A percentile compares a stretch with the other conserved stretches of the same genome.
Evolutionary conservation across 2,797 vertebrate genomes (phyloP).

Genomic region (Pseudochirops corinnae): DNA sequence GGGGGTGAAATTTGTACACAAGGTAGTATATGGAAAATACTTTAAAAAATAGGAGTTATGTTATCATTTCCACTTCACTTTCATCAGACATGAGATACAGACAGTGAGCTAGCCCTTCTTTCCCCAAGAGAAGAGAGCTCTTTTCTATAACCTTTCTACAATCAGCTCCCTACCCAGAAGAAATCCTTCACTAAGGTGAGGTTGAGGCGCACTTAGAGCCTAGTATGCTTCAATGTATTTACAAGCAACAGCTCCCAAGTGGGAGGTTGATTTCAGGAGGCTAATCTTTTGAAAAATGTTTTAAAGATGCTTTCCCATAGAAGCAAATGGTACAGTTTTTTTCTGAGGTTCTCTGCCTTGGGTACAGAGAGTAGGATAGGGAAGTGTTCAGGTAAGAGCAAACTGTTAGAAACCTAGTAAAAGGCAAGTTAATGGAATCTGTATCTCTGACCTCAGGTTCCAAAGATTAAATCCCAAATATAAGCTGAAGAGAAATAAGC

Average conservation of each 20-base stretch:
- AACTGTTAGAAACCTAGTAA: slow-evolving; percentile 39
- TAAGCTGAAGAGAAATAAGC: not conserved
- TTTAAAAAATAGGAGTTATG: not conserved
- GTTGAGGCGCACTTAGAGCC: slow-evolving; percentile 1
- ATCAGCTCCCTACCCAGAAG: not conserved
- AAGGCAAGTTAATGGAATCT: not conserved
- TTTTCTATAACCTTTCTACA: not conserved
- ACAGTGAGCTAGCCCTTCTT: not conserved
- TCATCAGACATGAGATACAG: not conserved
- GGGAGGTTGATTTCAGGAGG: not conserved
- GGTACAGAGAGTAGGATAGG: not conserved
- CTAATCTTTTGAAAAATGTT: slow-evolving; percentile 36
- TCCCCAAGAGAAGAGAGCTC: not conserved
- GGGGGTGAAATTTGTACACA: not conserved
- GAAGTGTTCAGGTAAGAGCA: not conserved
- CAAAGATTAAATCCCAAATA: not conserved
- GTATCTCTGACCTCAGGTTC: not conserved
- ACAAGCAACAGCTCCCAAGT: slow-evolving; percentile 29
- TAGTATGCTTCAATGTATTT: slow-evolving; percentile 37
- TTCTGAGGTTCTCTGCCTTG: slow-evolving; percentile 1
- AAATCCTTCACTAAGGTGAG: not conserved
- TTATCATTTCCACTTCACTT: not conserved
- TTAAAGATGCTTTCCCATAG: not conserved
- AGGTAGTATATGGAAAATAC: not conserved
- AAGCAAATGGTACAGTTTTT: not conserved